Conservation (phyloP, 2,113 vertebrate genomes). For the Nerophis ophidion region DNA sequence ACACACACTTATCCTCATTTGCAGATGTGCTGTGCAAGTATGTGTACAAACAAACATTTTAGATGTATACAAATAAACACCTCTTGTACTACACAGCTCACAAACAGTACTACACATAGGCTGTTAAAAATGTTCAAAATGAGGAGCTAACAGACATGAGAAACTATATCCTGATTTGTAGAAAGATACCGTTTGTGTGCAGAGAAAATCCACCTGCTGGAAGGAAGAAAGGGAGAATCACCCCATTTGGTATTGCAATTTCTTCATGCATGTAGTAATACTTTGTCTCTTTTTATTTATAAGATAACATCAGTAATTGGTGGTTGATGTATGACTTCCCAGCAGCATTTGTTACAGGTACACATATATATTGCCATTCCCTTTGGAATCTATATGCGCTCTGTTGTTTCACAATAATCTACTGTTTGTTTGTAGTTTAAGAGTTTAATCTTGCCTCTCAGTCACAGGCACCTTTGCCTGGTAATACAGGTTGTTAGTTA, state of each 20-base stretch:
- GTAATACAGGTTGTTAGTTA: slow-evolving; percentile 38
- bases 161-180: slow-evolving; percentile 40
- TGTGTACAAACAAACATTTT: background rate
- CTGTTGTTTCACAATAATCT: slow-evolving; percentile 26
- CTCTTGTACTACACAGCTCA: background rate
- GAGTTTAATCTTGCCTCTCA: slow-evolving; percentile 42
- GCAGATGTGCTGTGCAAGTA: slow-evolving; percentile 9
- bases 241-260: slow-evolving; percentile 39
- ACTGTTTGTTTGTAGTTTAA: slow-evolving; percentile 34
- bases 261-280: slow-evolving; percentile 56
- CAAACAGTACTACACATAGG: slow-evolving; percentile 6
- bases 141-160: slow-evolving; percentile 34
- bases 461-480: slow-evolving; percentile 18
- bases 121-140: slow-evolving; percentile 18
- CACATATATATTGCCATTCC: slow-evolving; percentile 35
- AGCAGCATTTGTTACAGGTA: slow-evolving; percentile 44
- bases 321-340: slow-evolving; percentile 43
- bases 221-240: slow-evolving; percentile 52
- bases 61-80: slow-evolving; percentile 4
- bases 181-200: slow-evolving; percentile 43
- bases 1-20: slow-evolving; percentile 43
- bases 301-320: slow-evolving; percentile 68
- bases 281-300: slow-evolving; percentile 64
- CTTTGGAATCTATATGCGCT: slow-evolving; percentile 35
- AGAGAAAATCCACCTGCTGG: slow-evolving; percentile 47